These are phyloP conservation scores for Clanis bilineata DNA, from an alignment of 2,888 invertebrate genomes.

Conservation along the genomic window DNA sequence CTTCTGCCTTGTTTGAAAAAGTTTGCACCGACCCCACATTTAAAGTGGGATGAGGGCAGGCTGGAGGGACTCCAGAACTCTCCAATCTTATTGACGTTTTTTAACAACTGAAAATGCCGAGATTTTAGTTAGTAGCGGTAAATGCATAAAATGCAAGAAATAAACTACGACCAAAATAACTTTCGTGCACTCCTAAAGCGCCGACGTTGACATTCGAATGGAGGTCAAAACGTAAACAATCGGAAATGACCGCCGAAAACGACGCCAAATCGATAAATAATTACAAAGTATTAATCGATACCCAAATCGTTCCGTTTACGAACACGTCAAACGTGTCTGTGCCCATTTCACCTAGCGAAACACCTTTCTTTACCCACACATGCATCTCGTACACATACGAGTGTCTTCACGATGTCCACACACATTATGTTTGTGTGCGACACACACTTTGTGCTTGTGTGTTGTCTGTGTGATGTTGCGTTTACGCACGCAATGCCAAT, in stretches of 20 bases:
- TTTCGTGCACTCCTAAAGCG: background rate
- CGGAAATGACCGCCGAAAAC: constrained; percentile 15
- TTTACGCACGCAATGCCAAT: constrained; percentile 79
- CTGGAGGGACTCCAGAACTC: too few relatives aligned
- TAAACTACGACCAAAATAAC: background rate
- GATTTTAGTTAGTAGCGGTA: too few relatives aligned
- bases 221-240: constrained; percentile 17
- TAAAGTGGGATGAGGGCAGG: too few relatives aligned
- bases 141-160: background rate
- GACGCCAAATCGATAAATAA: constrained; percentile 20
- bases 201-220: constrained; percentile 5
- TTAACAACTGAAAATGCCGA: too few relatives aligned
- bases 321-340: constrained; percentile 50
- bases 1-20: too few relatives aligned
- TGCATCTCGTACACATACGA: constrained; percentile 20
- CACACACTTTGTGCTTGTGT: constrained; percentile 38
- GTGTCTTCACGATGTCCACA: constrained; percentile 22
- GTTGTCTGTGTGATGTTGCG: constrained; percentile 56
- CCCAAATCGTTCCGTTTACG: constrained; percentile 51
- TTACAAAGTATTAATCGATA: constrained; percentile 36
- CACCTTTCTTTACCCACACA: constrained; percentile 80
- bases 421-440: background rate
- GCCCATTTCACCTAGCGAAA: constrained; percentile 75
- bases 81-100: too few relatives aligned
- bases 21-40: too few relatives aligned